A percentile compares a stretch with the other conserved stretches of the same genome.
Conservation (phyloP, 1,140 invertebrate species). For the Drosophila obscura region DNA sequence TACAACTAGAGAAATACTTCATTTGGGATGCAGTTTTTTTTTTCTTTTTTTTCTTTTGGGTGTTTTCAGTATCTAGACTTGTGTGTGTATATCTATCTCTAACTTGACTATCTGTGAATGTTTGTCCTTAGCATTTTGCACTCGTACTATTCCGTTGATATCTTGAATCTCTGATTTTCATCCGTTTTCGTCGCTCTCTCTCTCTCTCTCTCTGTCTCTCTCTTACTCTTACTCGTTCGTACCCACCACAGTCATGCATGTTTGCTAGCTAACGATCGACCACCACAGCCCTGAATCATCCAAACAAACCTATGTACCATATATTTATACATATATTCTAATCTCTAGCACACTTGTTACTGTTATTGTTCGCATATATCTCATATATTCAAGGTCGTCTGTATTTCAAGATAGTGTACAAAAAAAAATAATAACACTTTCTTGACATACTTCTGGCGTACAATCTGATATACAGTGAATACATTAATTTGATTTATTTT, state of each 20-base stretch:
- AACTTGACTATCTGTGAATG: conserved; percentile 35
- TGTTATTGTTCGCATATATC: conserved; percentile 9
- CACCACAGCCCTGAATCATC: conserved; percentile 32
- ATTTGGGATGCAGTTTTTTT: conserved; percentile 34
- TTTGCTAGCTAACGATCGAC: conserved; percentile 12
- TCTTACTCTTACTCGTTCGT: conserved; percentile 6
- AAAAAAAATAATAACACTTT: too few relatives aligned
- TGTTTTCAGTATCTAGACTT: conserved; percentile 35
- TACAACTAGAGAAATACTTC: conserved; percentile 17
- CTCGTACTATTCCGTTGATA: conserved; percentile 28
- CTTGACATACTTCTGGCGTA: conserved; percentile 16
- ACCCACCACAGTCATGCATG: conserved; percentile 49
- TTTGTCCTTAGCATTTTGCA: conserved; percentile 42
- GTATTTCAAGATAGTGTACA: conserved; percentile 7
- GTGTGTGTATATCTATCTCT: conserved; percentile 15
- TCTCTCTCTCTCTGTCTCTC: background rate
- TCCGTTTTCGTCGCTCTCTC: conserved; percentile 18
- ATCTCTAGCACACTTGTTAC: conserved; percentile 34
- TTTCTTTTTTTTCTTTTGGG: background rate
- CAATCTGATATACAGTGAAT: conserved; percentile 31
- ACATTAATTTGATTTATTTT: conserved; percentile 8
- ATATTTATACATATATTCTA: conserved; percentile 10
- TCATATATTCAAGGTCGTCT: conserved; percentile 13
- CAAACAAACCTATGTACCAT: conserved; percentile 30
- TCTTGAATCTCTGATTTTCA: conserved; percentile 13